Evolutionary conservation across 2,888 invertebrate genomes (phyloP).

Genomic region (Ichneumoninae sp.): DNA sequence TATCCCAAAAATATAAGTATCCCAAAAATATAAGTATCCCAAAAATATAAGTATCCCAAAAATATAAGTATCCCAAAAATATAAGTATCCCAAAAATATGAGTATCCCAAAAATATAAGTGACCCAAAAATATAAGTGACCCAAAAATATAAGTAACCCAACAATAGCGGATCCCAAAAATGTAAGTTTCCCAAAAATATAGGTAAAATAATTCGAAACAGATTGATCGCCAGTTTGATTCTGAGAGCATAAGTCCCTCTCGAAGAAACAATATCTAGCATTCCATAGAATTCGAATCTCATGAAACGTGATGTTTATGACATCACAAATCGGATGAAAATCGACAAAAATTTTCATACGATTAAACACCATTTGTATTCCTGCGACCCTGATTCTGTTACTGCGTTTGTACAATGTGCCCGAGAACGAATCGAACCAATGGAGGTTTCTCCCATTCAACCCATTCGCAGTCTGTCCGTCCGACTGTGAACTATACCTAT

Average conservation of each 20-base stretch:
- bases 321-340: background rate
- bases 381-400: background rate
- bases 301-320: too few relatives aligned
- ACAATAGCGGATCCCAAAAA: too few relatives aligned
- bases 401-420: background rate
- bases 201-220: background rate
- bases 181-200: background rate
- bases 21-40: too few relatives aligned
- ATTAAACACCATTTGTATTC: conserved; percentile 1
- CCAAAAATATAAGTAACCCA: too few relatives aligned
- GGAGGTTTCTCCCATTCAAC: background rate
- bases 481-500: background rate
- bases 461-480: background rate
- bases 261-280: background rate
- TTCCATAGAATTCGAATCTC: too few relatives aligned
- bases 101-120: too few relatives aligned
- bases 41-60: too few relatives aligned
- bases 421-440: background rate
- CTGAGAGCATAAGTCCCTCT: too few relatives aligned
- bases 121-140: too few relatives aligned
- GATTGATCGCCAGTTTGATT: background rate
- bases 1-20: too few relatives aligned
- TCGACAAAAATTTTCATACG: background rate
- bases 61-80: background rate
- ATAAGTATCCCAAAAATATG: too few relatives aligned